Base-by-base conservation (phyloP, 2,888 invertebrate species). In the Ennomos fuscantarius region DNA sequence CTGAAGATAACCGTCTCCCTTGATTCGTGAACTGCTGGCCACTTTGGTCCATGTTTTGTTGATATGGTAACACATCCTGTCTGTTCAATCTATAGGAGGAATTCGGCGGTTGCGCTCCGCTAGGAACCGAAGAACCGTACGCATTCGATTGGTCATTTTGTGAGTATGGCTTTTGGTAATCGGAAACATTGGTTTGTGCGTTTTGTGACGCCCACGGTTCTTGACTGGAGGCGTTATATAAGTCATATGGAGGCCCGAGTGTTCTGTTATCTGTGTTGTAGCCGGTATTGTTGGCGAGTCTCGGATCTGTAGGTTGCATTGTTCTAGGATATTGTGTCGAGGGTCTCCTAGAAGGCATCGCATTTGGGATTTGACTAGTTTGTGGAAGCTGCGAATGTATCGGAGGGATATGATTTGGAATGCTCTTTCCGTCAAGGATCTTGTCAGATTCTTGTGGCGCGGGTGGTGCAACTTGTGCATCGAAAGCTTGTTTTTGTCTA, bases 341-440 rank as follows among this genome's bases (percentile, higher is more conserved):
- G 58, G 82, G 87, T 77, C 92, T 81, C 74, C 91, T 87, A 51
- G 92, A 84, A 62, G 90, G 76, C 69, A 90, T 73, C 60, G 92
- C 84, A 63, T 92, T 90, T 55, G 89, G 80, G 67, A 84, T 71
- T 82, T 85, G 86, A 74, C 84, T 90, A 62, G 76, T 78, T 78
- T 89, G 91, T 69, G 87, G 90, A 73, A 90, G 83, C 77, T 89
- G 88, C 74, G 89, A 84, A 79, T 89, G 87, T 81, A 84, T 91
- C 86, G 92, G 92, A 86, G 92, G 92, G 87, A 90, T 88, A 87
- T 89, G 92, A 84, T 90, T 92, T 89, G 89, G 93, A 92, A 88
- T 92, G 92, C 84, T 93, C 90, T 89, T 92, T 87, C 87, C 87
- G 76, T 90, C 90, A 84, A 87, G 84, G 82, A 86, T 87, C 82